phyloP scores from a whole-genome alignment of 2,797 vertebrate genomes.

The Falco concolor region DNA sequence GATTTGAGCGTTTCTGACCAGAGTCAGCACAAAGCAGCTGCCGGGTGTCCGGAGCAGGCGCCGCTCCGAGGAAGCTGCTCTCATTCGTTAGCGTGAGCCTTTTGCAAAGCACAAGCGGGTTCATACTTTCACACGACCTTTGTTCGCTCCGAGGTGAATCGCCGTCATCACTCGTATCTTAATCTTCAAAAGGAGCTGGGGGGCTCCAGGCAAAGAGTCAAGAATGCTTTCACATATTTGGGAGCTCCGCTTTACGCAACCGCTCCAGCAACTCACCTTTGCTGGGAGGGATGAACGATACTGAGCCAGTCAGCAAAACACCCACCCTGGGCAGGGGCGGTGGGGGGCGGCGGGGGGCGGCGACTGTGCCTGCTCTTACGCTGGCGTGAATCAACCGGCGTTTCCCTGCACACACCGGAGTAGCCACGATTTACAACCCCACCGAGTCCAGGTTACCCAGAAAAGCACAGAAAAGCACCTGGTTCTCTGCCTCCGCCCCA shows the following conservation, averaged over 20 bases:
- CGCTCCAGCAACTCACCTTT: background rate
- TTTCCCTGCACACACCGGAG: rapidly evolving
- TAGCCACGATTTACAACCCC: background rate
- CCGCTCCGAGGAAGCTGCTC: background rate
- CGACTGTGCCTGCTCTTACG: background rate
- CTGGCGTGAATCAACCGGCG: background rate
- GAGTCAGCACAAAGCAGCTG: background rate
- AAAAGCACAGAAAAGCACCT: rapidly evolving
- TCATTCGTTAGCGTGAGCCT: background rate
- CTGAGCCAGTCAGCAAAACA: constrained; percentile 42
- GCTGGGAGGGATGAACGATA: constrained; percentile 50
- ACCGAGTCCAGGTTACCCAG: background rate
- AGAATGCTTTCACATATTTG: background rate
- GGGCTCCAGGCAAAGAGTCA: constrained; percentile 15
- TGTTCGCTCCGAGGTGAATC: background rate
- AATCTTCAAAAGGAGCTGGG: constrained; percentile 21
- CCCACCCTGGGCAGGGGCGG: background rate
- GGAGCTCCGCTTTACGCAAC: constrained; percentile 3
- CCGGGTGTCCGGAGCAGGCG: background rate
- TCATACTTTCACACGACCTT: background rate
- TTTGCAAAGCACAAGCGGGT: background rate
- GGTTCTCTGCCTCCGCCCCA: background rate
- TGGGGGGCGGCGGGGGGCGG: background rate
- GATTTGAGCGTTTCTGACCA: background rate
- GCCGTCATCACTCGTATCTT: background rate